phyloP scores from a whole-genome alignment of 2,888 invertebrate genomes.

The Myopa testacea region DNA sequence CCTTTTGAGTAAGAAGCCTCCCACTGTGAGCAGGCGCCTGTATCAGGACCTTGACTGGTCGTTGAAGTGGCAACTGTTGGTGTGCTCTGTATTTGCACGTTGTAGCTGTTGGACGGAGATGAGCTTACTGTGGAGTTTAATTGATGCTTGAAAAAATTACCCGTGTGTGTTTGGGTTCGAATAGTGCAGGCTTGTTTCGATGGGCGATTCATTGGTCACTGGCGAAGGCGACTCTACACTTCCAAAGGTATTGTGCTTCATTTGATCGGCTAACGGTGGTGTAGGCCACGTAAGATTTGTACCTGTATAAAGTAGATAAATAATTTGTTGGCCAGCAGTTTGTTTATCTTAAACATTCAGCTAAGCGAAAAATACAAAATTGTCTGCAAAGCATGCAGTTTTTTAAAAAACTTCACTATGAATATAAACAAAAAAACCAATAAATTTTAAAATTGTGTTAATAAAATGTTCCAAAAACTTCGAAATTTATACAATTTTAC shows the following conservation, averaged over 20 bases:
- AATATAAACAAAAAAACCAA: no score
- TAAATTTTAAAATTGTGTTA: no score
- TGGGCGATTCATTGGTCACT: slow-evolving; percentile 63
- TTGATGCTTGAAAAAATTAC: slow-evolving; percentile 49
- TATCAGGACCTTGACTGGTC: slow-evolving; percentile 62
- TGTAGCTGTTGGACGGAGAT: slow-evolving; percentile 55
- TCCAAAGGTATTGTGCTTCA: slow-evolving; percentile 66
- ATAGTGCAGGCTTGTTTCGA: slow-evolving; percentile 59
- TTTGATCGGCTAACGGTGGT: slow-evolving; percentile 63
- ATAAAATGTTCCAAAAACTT: no score
- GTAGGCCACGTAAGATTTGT: slow-evolving; percentile 66
- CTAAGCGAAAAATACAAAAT: no score
- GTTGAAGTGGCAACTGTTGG: slow-evolving; percentile 62
- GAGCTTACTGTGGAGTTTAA: not conserved
- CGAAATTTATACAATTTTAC: no score
- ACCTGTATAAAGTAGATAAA: slow-evolving; percentile 52
- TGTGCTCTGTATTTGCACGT: slow-evolving; percentile 67
- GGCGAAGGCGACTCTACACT: slow-evolving; percentile 68
- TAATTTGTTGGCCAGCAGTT: no score
- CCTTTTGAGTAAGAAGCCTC: slow-evolving; percentile 66
- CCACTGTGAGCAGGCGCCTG: slow-evolving; percentile 60
- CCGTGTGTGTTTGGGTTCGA: slow-evolving; percentile 68
- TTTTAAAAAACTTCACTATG: no score
- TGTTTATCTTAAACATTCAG: no score
- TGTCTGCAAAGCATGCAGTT: no score